Conservation (phyloP, 2,797 vertebrate genomes). For the Bucorvus abyssinicus region DNA sequence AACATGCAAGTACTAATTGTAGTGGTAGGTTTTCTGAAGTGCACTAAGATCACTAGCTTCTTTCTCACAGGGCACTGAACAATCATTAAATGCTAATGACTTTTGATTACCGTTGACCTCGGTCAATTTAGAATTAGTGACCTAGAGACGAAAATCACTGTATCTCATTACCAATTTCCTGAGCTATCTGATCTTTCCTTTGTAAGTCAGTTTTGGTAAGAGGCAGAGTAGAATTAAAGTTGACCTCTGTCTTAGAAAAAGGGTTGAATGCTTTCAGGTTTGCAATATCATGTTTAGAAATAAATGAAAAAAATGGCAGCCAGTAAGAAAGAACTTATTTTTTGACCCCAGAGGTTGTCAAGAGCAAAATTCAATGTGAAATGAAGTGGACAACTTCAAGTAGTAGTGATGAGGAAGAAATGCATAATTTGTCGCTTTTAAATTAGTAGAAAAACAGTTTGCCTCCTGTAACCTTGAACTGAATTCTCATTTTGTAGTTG, state of each 20-base stretch:
- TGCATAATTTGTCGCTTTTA: neutral
- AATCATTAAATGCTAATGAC: slow-evolving; percentile 71
- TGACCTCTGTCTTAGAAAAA: slow-evolving; percentile 43
- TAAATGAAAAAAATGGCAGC: neutral
- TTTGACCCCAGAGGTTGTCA: neutral
- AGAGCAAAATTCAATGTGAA: neutral
- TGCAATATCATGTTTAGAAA: slow-evolving; percentile 25
- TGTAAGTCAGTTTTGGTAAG: slow-evolving; percentile 44
- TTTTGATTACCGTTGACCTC: slow-evolving; percentile 69
- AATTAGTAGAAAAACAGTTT: neutral
- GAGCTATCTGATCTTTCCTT: slow-evolving; percentile 55
- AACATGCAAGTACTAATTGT: slow-evolving; percentile 23
- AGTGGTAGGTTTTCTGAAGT: slow-evolving; percentile 14
- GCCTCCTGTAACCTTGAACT: neutral
- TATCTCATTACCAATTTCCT: slow-evolving; percentile 70
- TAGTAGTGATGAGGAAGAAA: neutral
- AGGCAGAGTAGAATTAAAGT: slow-evolving; percentile 45
- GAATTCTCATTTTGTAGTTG: slow-evolving; percentile 1
- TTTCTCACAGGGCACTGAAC: slow-evolving; percentile 36
- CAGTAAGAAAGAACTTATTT: neutral
- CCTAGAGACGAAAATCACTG: slow-evolving; percentile 56
- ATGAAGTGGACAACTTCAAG: neutral
- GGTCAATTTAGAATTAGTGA: slow-evolving; percentile 68
- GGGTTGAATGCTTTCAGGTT: slow-evolving; percentile 31
- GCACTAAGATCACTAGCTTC: slow-evolving; percentile 14